These are phyloP conservation scores for Acanthosepion lycidas DNA, from an alignment of 2,888 invertebrate species.

Conservation along the genomic window DNA sequence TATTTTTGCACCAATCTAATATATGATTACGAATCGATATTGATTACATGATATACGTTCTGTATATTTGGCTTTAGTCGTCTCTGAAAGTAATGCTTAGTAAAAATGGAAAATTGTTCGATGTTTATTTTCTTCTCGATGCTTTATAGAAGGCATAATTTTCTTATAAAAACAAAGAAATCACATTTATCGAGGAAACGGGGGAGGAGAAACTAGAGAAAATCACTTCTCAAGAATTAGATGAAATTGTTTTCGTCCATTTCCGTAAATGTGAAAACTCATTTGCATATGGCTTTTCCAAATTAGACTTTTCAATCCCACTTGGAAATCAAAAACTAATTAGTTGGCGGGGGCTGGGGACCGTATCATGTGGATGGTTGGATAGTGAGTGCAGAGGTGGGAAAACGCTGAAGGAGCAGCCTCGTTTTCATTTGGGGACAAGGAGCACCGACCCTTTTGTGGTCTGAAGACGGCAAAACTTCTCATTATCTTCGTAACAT, in stretches of 20 bases:
- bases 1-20: no score
- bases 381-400: background rate
- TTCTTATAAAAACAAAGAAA: background rate
- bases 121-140: no score
- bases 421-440: background rate
- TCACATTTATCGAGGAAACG: background rate
- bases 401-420: background rate
- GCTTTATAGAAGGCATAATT: background rate
- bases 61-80: no score
- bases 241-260: background rate
- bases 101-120: no score
- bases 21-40: no score
- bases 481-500: background rate
- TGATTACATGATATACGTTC: no score
- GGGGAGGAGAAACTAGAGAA: background rate
- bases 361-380: background rate
- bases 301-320: background rate
- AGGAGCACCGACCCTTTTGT: background rate
- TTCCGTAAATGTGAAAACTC: background rate
- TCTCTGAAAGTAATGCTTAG: no score
- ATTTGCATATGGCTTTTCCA: background rate
- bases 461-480: background rate
- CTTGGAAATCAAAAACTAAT: conserved; percentile 18
- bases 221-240: background rate
- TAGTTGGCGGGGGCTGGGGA: background rate